Evolutionary conservation across 2,888 invertebrate species (phyloP).

Genomic region (Operophtera brumata): DNA sequence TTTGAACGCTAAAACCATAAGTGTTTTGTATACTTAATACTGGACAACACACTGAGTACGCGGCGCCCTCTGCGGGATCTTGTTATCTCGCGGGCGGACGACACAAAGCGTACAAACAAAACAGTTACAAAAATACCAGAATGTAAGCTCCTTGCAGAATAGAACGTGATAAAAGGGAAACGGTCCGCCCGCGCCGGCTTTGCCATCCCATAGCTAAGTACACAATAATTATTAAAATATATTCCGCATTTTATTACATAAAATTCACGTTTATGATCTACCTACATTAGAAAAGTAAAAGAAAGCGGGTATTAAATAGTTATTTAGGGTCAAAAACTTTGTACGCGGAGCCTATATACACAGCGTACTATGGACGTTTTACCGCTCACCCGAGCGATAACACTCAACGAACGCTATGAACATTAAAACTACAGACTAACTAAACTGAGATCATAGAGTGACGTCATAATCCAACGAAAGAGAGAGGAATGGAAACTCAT

Average conservation of each 20-base stretch:
- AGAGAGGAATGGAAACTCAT: slow-evolving; percentile 35
- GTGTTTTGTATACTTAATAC: slow-evolving; percentile 32
- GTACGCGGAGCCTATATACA: slow-evolving; percentile 79
- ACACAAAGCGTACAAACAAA: slow-evolving; percentile 33
- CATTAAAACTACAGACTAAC: slow-evolving; percentile 48
- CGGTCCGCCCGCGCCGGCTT: slow-evolving; percentile 73
- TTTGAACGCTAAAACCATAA: slow-evolving; percentile 42
- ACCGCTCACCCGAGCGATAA: slow-evolving; percentile 60
- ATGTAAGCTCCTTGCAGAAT: slow-evolving; percentile 29
- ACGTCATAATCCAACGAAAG: slow-evolving; percentile 34
- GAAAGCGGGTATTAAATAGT: slow-evolving; percentile 75
- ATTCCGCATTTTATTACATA: slow-evolving; percentile 81
- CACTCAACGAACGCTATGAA: slow-evolving; percentile 40
- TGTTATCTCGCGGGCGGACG: slow-evolving; percentile 75
- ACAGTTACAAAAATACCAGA: slow-evolving; percentile 25
- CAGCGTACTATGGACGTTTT: slow-evolving; percentile 80
- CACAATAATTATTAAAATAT: slow-evolving; percentile 81
- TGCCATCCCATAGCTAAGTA: slow-evolving; percentile 77
- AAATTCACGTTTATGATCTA: slow-evolving; percentile 80
- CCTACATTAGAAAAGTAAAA: slow-evolving; percentile 77
- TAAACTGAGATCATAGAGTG: slow-evolving; percentile 61
- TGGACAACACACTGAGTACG: slow-evolving; percentile 64
- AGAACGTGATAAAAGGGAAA: slow-evolving; percentile 28
- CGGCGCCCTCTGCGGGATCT: slow-evolving; percentile 62
- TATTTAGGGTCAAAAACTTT: slow-evolving; percentile 73